Evolutionary conservation across 1,140 invertebrate species (phyloP).

Genomic region (Pseudomyrmex concolor): DNA sequence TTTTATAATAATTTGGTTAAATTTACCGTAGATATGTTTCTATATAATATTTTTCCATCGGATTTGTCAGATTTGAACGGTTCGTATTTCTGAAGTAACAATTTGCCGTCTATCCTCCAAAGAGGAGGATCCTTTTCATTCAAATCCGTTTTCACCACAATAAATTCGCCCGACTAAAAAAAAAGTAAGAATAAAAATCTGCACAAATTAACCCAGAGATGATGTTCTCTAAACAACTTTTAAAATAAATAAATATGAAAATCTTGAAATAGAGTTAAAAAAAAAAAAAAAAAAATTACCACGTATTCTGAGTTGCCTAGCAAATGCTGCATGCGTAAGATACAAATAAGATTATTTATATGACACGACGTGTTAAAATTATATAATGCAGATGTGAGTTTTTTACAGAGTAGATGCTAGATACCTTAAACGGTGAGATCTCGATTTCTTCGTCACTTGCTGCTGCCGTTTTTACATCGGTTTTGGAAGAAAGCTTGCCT

Average conservation of each 20-base stretch:
- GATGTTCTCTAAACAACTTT: neutral
- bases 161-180: slow-evolving; percentile 92
- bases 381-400: neutral
- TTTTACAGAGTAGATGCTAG: slow-evolving; percentile 68
- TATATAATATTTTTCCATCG: slow-evolving; percentile 92
- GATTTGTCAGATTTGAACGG: slow-evolving; percentile 92
- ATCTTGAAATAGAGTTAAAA: slow-evolving; percentile 34
- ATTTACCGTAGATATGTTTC: slow-evolving; percentile 94
- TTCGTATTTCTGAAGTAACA: slow-evolving; percentile 94
- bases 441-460: slow-evolving; percentile 82
- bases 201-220: slow-evolving; percentile 18
- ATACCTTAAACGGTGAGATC: slow-evolving; percentile 83
- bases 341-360: slow-evolving; percentile 29
- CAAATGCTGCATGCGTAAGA: slow-evolving; percentile 77
- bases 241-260: neutral
- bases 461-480: slow-evolving; percentile 81
- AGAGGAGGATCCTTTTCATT: slow-evolving; percentile 91
- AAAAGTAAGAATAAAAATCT: slow-evolving; percentile 17
- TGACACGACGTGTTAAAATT: neutral
- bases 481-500: slow-evolving; percentile 74
- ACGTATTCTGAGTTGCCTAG: slow-evolving; percentile 72
- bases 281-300: slow-evolving; percentile 76
- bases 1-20: slow-evolving; percentile 65
- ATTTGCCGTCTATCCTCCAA: slow-evolving; percentile 95
- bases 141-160: slow-evolving; percentile 91